Conservation (phyloP, 1,140 invertebrate species). For the Ptiloglossa arizonensis region DNA sequence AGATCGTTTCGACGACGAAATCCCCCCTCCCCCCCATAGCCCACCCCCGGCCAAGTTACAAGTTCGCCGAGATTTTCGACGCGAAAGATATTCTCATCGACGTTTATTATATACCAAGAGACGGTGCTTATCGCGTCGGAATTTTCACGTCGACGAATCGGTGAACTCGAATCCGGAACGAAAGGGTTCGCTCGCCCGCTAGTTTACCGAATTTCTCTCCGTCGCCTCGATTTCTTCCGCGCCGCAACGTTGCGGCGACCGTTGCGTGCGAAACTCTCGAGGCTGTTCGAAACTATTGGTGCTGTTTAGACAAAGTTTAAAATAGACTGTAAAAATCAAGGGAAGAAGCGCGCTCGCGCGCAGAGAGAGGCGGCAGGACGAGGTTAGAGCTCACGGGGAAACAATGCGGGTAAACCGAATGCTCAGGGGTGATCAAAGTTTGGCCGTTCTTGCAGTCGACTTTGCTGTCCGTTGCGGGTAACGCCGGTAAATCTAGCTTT, state of each 20-base stretch:
- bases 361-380: neutral
- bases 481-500: conserved; percentile 48
- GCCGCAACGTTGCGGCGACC: neutral
- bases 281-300: conserved; percentile 68
- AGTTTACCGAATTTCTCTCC: neutral
- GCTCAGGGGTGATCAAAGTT: conserved; percentile 61
- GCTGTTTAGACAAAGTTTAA: conserved; percentile 71
- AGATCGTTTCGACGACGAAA: neutral
- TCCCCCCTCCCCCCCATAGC: no score
- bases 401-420: conserved; percentile 48
- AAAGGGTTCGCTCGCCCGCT: neutral
- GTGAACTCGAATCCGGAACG: neutral
- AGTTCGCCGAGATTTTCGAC: neutral
- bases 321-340: conserved; percentile 23
- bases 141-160: neutral
- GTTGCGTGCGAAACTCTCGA: neutral
- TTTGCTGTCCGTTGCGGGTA: conserved; percentile 50
- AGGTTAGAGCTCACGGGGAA: conserved; percentile 12
- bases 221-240: no score
- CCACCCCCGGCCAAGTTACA: no score
- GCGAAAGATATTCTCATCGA: neutral
- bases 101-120: neutral
- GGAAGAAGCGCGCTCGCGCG: no score
- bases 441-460: conserved; percentile 50
- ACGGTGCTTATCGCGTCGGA: neutral